These are phyloP conservation scores for Gavia stellata DNA, from an alignment of 2,113 vertebrate species.

Conservation along the genomic window DNA sequence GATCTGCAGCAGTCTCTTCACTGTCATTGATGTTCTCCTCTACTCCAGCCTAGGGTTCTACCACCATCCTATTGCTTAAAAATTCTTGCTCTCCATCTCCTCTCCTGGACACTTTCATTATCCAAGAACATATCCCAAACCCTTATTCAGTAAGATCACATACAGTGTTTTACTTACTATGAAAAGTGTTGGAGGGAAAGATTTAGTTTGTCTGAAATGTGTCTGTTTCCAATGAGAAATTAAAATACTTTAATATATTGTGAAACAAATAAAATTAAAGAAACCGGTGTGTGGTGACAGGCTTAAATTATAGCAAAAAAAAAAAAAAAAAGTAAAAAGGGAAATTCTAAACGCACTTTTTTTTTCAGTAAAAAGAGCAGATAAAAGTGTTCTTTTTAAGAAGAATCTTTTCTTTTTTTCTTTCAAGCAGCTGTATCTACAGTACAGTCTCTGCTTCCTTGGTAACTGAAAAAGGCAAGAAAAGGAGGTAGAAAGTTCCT, in stretches of 20 bases:
- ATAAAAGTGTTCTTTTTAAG: not conserved
- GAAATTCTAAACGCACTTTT: not conserved
- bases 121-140: not conserved
- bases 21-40: not conserved
- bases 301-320: not conserved
- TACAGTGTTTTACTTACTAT: not conserved
- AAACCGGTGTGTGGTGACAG: not conserved
- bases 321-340: not conserved
- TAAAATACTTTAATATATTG: not conserved
- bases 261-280: not conserved
- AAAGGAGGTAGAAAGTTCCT: not conserved
- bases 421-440: not conserved
- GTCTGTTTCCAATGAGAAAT: not conserved
- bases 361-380: not conserved
- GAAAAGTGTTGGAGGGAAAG: not conserved
- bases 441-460: not conserved
- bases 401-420: not conserved
- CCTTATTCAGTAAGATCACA: not conserved
- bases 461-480: not conserved
- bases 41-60: not conserved
- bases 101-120: not conserved
- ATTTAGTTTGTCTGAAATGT: not conserved
- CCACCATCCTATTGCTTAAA: not conserved
- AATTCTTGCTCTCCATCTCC: not conserved
- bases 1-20: not conserved